Conservation (phyloP, 1,140 invertebrate species). For the Araneus ventricosus region DNA sequence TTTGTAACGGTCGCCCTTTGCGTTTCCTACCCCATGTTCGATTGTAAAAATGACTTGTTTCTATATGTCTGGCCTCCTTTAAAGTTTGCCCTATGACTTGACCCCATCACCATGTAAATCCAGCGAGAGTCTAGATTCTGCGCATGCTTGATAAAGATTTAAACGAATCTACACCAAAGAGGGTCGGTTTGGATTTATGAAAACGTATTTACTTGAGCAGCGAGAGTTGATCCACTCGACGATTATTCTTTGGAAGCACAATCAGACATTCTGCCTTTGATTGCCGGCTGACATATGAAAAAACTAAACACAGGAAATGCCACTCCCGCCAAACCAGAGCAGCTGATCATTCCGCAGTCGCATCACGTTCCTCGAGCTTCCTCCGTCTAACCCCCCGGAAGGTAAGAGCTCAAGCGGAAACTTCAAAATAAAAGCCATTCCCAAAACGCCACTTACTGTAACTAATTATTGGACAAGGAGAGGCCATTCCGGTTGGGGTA, state of each 20-base stretch:
- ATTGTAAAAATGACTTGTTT: too few relatives aligned
- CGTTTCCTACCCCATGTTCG: too few relatives aligned
- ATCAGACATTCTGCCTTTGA: not conserved
- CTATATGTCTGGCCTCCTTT: too few relatives aligned
- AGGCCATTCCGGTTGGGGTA: not conserved
- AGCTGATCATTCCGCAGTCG: slow-evolving; percentile 53
- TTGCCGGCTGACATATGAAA: not conserved
- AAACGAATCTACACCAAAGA: too few relatives aligned
- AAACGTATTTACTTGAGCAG: too few relatives aligned
- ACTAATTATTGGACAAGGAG: not conserved
- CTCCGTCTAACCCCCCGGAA: slow-evolving; percentile 9
- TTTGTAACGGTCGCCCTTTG: too few relatives aligned
- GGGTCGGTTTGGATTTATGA: too few relatives aligned
- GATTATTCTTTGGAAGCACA: not conserved
- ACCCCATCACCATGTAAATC: too few relatives aligned
- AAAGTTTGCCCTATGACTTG: too few relatives aligned
- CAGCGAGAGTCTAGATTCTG: too few relatives aligned
- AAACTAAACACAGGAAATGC: slow-evolving; percentile 48
- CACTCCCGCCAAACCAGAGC: slow-evolving; percentile 41
- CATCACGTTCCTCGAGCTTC: slow-evolving; percentile 44
- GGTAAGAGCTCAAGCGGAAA: slow-evolving; percentile 9
- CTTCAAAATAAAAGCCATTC: slow-evolving; percentile 21
- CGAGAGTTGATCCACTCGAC: not conserved
- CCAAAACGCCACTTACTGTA: not conserved
- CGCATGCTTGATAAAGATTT: too few relatives aligned